Percentiles rank a stretch among this genome's conserved stretches.
phyloP scores from a whole-genome alignment of 2,113 vertebrate species.

The Gopherus flavomarginatus region DNA sequence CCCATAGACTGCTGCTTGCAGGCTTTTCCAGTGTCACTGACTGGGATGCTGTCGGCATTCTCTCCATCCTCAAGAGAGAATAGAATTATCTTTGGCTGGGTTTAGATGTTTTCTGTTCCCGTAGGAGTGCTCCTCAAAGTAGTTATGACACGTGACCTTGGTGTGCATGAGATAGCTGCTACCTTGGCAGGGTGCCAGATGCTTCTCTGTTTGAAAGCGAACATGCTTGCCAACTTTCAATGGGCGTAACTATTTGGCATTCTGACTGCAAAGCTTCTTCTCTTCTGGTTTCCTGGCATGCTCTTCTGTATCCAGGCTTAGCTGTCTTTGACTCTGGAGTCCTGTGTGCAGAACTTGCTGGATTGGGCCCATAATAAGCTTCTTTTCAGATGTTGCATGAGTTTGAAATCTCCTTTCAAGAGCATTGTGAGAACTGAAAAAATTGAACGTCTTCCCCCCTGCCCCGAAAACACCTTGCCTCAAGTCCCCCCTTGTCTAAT shows the following conservation, averaged over 20 bases:
- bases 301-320: rapidly evolving
- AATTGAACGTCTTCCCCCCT: rapidly evolving
- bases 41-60: not conserved
- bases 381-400: not conserved
- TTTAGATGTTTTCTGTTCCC: not conserved
- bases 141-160: not conserved
- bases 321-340: not conserved
- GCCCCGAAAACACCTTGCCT: not conserved
- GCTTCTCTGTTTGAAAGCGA: not conserved
- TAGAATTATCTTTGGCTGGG: not conserved
- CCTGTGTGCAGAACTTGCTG: not conserved
- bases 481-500: not conserved
- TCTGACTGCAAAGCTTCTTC: not conserved
- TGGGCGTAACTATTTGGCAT: not conserved
- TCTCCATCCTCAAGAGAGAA: not conserved
- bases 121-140: not conserved
- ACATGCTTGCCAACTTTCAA: not conserved
- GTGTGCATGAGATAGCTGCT: not conserved
- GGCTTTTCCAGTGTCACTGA: not conserved
- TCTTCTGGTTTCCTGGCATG: not conserved
- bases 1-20: not conserved
- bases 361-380: not conserved
- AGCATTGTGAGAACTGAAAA: not conserved
- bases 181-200: not conserved
- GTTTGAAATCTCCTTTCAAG: not conserved